These are phyloP conservation scores for Hyalella azteca DNA, from an alignment of 2,888 invertebrate species.

Conservation along the genomic window DNA sequence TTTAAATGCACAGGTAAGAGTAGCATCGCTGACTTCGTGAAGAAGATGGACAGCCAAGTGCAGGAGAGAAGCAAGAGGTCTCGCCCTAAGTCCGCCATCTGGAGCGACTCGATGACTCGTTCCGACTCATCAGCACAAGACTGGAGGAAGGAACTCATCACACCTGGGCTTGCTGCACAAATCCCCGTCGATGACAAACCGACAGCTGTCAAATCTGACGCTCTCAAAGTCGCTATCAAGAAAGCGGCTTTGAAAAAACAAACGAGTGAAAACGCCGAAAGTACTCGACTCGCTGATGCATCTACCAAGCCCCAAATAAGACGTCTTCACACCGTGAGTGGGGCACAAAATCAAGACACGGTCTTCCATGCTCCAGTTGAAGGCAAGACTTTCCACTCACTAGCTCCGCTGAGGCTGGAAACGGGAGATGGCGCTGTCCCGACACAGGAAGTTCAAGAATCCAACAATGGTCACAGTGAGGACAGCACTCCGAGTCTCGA, in stretches of 20 bases:
- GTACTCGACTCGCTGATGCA: background rate
- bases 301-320: background rate
- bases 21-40: constrained; percentile 2
- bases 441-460: background rate
- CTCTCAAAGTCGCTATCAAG: constrained; percentile 63
- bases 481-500: background rate
- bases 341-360: background rate
- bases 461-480: too few species aligned
- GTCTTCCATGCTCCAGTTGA: background rate
- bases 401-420: background rate
- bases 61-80: background rate
- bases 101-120: constrained; percentile 58
- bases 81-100: background rate
- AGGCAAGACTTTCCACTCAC: constrained; percentile 8
- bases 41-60: constrained; percentile 19
- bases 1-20: background rate
- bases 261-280: constrained; percentile 62
- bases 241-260: constrained; percentile 65
- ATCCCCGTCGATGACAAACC: background rate
- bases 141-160: constrained; percentile 14
- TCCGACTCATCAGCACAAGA: background rate
- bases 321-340: background rate
- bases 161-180: background rate
- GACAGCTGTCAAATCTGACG: background rate
- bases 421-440: background rate